These are phyloP conservation scores for Mythimna lalbum DNA, from an alignment of 2,888 invertebrate species.

Conservation along the genomic window DNA sequence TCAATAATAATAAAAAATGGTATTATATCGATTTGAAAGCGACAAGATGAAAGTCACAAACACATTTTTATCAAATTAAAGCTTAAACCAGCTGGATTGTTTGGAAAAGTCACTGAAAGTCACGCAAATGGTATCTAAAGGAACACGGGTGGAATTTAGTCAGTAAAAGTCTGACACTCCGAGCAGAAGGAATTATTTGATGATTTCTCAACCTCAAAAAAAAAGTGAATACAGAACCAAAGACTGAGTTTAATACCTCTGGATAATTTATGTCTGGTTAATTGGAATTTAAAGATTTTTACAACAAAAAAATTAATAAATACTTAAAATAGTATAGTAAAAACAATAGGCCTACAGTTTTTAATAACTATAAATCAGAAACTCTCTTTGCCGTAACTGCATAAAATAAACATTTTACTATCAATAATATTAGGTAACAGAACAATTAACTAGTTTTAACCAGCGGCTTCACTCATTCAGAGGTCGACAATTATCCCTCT, in stretches of 20 bases:
- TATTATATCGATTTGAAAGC: not conserved
- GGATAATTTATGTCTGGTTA: too few relatives aligned
- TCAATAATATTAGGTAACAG: not conserved
- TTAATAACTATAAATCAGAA: not conserved
- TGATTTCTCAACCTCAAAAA: not conserved
- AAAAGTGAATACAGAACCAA: not conserved
- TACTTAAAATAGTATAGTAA: not conserved
- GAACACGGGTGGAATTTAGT: too few relatives aligned
- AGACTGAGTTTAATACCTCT: not conserved
- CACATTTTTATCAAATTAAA: not conserved
- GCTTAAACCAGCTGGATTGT: not conserved
- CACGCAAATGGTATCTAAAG: too few relatives aligned
- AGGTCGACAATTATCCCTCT: too few relatives aligned
- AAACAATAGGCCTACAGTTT: constrained; percentile 1
- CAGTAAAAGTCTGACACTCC: too few relatives aligned
- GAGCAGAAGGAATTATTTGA: too few relatives aligned
- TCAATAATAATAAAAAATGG: too few relatives aligned
- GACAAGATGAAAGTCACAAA: not conserved
- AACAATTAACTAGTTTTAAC: not conserved
- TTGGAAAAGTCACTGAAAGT: too few relatives aligned
- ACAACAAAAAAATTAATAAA: not conserved
- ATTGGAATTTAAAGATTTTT: too few relatives aligned
- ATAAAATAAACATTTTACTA: not conserved
- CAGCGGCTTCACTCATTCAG: too few relatives aligned
- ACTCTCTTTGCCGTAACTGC: not conserved